Evolutionary conservation across 2,797 vertebrate species (phyloP), one percentile per base, ranked within the genome.

Genomic region (Arctocebus calabarensis): DNA sequence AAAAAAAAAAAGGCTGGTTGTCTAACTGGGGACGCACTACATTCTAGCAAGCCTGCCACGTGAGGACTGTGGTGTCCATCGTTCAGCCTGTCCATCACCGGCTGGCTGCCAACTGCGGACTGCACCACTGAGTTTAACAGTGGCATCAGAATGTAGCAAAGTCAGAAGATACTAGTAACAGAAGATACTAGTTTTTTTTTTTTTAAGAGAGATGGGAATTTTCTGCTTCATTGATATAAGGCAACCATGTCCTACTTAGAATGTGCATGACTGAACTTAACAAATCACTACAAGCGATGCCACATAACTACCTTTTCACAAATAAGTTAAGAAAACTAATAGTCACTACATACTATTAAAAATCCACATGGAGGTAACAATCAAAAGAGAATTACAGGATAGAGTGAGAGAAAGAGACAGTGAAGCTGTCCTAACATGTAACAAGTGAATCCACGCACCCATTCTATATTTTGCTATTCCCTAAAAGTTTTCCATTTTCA

Each of bases 1-100:
- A 94, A 91, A 75, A 84, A 75, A 84, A 85, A 86, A 94, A 91
- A 94, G 94, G 86, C 94, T 94, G 74, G 59, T 85, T 96, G 91
- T 96, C 94, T 94, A 90, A 89, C 17, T 73, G 78, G 86, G 81
- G 90, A 81, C 48, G 87, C 59, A 59, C 71, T 73, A 29, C 23
- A 57, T 75, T 8, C 20, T 29, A 68, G 88, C 45, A 90, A 57
- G 45, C 43, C 70, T 0, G 5, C 45, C 70, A 73, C 68, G 55
- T 75, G 84, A 84, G 25, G 22, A 12, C 1, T 37, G 13, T 8
- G 48, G 48, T 34, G 37, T 6, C 29, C 85, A 34, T 23, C 43
- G 45, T 5, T 5, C 12, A 61, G 88, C 37, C 55, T 85, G 68
- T 88, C 73, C n/a, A 22, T 10, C 5, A 4, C 37, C 2, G 40